Conservation (phyloP, 2,797 vertebrate genomes). For the Smutsia gigantea region DNA sequence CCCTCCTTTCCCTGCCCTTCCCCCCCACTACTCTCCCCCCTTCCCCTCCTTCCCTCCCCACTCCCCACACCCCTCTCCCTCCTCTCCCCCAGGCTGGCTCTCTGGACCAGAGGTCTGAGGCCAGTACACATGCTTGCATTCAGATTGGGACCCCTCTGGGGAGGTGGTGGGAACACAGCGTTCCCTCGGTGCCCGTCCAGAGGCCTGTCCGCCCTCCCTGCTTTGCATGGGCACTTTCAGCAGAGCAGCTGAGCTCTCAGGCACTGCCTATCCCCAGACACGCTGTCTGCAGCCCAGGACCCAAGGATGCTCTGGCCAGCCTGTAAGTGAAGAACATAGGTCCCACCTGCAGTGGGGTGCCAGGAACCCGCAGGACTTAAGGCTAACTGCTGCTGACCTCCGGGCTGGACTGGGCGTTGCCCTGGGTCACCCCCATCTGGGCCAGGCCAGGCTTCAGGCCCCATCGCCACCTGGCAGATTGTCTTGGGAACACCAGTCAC, state of each 20-base stretch:
- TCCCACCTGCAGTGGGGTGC: fast-evolving
- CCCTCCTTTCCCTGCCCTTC: too few species aligned
- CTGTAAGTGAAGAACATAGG: fast-evolving
- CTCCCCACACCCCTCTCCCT: fast-evolving
- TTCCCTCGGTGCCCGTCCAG: slow-evolving; percentile 44
- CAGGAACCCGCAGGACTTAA: neutral
- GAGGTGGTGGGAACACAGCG: neutral
- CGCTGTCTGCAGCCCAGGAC: fast-evolving
- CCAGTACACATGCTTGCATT: neutral
- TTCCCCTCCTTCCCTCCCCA: fast-evolving
- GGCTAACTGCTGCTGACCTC: neutral
- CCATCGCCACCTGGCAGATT: neutral
- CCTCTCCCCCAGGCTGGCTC: neutral
- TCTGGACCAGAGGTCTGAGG: too few species aligned
- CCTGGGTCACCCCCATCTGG: neutral
- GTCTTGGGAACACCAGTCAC: neutral
- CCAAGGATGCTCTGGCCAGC: fast-evolving
- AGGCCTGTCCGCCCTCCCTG: neutral
- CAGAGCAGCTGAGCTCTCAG: neutral
- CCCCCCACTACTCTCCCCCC: too few species aligned
- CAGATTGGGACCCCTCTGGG: neutral
- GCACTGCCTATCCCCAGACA: neutral
- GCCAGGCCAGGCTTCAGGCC: neutral
- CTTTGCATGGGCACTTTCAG: fast-evolving
- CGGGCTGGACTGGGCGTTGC: fast-evolving